phyloP scores from a whole-genome alignment of 2,113 vertebrate genomes.

The Hypocryptadius cinnamomeus region DNA sequence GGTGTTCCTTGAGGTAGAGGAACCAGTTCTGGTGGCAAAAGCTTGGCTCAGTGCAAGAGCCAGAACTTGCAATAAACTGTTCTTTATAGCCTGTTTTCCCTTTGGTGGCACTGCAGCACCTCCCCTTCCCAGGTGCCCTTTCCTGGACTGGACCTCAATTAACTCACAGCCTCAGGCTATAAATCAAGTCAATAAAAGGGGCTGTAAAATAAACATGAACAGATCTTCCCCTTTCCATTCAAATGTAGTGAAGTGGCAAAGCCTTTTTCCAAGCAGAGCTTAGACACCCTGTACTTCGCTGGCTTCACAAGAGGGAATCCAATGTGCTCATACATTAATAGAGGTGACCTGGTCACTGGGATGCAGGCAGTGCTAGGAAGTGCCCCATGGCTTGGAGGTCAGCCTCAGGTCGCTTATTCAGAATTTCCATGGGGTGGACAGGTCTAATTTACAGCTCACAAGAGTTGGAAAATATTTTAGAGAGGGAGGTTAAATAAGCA shows the following conservation, averaged over 20 bases:
- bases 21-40: background rate
- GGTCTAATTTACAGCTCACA: constrained; percentile 19
- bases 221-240: constrained; percentile 71
- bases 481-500: constrained; percentile 41
- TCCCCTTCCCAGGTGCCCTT: constrained; percentile 68
- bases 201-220: constrained; percentile 79
- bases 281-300: constrained; percentile 66
- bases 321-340: constrained; percentile 48
- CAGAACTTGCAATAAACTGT: background rate
- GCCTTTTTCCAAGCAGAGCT: constrained; percentile 50
- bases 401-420: constrained; percentile 53
- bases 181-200: constrained; percentile 77
- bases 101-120: background rate
- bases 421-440: background rate
- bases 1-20: background rate
- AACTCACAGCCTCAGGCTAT: constrained; percentile 77
- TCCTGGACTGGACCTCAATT: constrained; percentile 72
- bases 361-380: background rate
- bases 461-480: background rate
- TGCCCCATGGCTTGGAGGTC: constrained; percentile 41
- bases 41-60: background rate
- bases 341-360: constrained; percentile 65
- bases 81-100: background rate
- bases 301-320: constrained; percentile 53
- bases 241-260: constrained; percentile 76